Conservation (phyloP, 2,797 vertebrate genomes). For the Aselliscus stoliczkanus region DNA sequence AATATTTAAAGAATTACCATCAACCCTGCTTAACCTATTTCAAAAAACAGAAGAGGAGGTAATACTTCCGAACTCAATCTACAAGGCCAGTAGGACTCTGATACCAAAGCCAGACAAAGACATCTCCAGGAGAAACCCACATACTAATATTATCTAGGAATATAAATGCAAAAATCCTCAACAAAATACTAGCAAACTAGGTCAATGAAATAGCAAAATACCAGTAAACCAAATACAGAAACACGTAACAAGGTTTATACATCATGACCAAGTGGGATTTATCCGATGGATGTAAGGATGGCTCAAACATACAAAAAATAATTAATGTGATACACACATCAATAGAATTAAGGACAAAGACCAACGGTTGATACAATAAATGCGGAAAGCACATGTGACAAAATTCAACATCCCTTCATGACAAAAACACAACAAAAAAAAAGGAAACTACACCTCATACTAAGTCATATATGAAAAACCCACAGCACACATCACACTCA, state of each 20-base stretch:
- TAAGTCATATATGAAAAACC: background rate
- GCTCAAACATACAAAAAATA: background rate
- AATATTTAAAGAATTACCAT: too few species aligned
- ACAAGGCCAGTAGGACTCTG: background rate
- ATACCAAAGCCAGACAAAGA: background rate
- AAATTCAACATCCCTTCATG: background rate
- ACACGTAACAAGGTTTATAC: background rate
- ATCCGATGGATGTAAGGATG: background rate
- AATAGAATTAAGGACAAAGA: too few species aligned
- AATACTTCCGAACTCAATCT: background rate
- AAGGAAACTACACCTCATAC: background rate
- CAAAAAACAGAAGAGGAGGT: background rate
- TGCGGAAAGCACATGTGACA: rapidly evolving
- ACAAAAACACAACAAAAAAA: background rate
- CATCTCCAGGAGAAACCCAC: background rate
- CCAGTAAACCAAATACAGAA: background rate
- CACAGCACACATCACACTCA: rapidly evolving
- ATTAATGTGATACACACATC: background rate
- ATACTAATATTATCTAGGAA: background rate
- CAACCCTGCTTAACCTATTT: background rate
- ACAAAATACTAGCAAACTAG: background rate
- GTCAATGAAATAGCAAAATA: background rate
- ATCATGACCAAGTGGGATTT: background rate
- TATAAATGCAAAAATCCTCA: background rate
- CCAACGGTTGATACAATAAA: rapidly evolving